Percentiles rank a stretch among this genome's conserved stretches.
Conservation (phyloP, 2,888 invertebrate species). For the Tyria jacobaeae region DNA sequence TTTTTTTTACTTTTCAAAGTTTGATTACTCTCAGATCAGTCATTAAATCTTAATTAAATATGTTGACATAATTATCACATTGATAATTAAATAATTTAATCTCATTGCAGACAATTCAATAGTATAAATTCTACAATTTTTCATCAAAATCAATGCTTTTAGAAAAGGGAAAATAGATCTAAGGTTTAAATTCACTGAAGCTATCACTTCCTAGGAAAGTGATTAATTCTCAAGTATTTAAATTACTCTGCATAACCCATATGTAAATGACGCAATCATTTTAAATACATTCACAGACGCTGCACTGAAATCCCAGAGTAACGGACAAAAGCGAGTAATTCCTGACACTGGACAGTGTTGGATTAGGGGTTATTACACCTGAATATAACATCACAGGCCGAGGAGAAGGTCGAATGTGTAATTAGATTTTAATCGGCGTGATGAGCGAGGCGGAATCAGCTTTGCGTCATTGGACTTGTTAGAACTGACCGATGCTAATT, state of each 20-base stretch:
- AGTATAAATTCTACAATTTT: no score
- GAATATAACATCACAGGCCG: constrained; percentile 67
- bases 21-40: no score
- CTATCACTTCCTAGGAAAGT: neutral
- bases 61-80: no score
- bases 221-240: neutral
- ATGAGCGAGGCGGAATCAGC: constrained; percentile 53
- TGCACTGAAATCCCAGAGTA: constrained; percentile 59
- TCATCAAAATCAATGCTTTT: no score
- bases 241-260: neutral
- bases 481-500: constrained; percentile 25
- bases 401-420: constrained; percentile 42
- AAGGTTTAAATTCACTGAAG: neutral
- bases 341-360: constrained; percentile 45
- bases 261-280: constrained; percentile 13
- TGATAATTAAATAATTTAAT: no score
- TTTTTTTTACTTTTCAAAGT: no score
- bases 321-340: constrained; percentile 69
- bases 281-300: constrained; percentile 65
- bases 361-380: constrained; percentile 69
- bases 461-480: constrained; percentile 35
- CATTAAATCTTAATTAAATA: no score
- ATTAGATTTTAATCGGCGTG: constrained; percentile 57
- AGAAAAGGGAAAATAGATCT: no score
- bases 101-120: no score